Percentiles rank a stretch among this genome's conserved stretches.
Conservation (phyloP, 2,888 invertebrate species). For the Ryuthela nishihirai region DNA sequence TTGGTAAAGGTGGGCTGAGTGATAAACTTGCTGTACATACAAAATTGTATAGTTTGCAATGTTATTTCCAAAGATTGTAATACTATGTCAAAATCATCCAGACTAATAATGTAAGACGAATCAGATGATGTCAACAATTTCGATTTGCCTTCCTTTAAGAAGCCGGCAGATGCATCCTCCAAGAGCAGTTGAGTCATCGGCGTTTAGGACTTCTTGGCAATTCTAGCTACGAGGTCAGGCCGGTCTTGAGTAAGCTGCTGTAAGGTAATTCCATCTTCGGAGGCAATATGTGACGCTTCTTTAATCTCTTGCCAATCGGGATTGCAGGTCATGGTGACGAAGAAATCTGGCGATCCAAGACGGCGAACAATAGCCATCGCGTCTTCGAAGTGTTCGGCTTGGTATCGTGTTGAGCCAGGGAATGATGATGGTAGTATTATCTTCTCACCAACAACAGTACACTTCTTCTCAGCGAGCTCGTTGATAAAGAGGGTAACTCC, state of each 20-base stretch:
- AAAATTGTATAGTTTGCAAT: too few relatives aligned
- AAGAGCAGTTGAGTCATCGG: too few relatives aligned
- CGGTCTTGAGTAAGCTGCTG: constrained; percentile 38
- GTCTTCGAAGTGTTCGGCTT: constrained; percentile 50
- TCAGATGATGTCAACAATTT: too few relatives aligned
- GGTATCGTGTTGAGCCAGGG: constrained; percentile 45
- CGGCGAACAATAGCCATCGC: constrained; percentile 51
- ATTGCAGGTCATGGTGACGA: constrained; percentile 38
- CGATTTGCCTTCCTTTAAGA: too few relatives aligned
- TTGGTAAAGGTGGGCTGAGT: too few relatives aligned
- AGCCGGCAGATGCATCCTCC: too few relatives aligned
- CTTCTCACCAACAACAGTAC: not conserved
- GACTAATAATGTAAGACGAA: too few relatives aligned
- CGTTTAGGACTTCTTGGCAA: too few relatives aligned
- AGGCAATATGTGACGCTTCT: constrained; percentile 16
- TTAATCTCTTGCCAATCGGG: constrained; percentile 15
- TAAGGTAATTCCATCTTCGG: not conserved
- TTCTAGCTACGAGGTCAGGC: constrained; percentile 16
- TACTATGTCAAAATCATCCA: too few relatives aligned
- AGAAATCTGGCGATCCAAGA: constrained; percentile 51
- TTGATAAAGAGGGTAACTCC: not conserved
- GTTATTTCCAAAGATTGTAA: too few relatives aligned
- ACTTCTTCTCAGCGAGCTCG: not conserved
- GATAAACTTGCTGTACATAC: too few relatives aligned
- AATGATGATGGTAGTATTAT: not conserved